Percentiles rank a stretch among this genome's conserved stretches.
These are phyloP conservation scores for Alviniconcha strummeri DNA, from an alignment of 2,888 invertebrate genomes.

Conservation along the genomic window DNA sequence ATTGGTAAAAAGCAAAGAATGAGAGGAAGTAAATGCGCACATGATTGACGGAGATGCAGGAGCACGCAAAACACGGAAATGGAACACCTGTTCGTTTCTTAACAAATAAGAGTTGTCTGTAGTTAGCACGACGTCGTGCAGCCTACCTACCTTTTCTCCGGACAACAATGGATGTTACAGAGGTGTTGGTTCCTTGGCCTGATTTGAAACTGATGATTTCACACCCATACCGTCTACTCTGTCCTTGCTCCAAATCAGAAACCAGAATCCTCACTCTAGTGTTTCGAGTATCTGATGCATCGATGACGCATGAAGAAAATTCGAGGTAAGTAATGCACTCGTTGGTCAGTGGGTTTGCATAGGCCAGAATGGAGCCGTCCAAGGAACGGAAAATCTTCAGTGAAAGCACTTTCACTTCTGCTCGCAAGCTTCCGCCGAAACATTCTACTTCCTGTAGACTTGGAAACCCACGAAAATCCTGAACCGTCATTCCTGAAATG, in stretches of 20 bases:
- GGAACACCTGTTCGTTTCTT: too few relatives aligned
- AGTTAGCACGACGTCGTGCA: too few relatives aligned
- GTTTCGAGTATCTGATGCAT: background rate
- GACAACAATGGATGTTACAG: too few relatives aligned
- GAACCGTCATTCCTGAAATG: background rate
- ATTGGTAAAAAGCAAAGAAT: too few relatives aligned
- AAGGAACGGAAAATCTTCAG: background rate
- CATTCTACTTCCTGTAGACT: background rate
- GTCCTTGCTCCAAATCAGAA: background rate
- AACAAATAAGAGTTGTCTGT: too few relatives aligned
- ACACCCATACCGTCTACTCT: background rate
- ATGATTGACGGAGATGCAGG: too few relatives aligned
- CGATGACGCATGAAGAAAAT: background rate
- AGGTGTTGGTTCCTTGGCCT: too few relatives aligned
- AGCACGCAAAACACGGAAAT: too few relatives aligned
- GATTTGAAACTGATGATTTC: background rate
- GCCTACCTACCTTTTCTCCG: too few relatives aligned
- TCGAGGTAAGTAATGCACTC: background rate
- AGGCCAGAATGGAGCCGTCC: background rate
- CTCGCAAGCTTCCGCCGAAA: background rate
- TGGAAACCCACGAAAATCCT: background rate
- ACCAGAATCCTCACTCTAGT: background rate
- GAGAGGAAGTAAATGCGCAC: too few relatives aligned
- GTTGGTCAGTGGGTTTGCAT: background rate
- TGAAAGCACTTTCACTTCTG: background rate